Evolutionary conservation across 2,113 vertebrate genomes (phyloP), one percentile per base, ranked within the genome.

Genomic region (Dissostichus mawsoni): DNA sequence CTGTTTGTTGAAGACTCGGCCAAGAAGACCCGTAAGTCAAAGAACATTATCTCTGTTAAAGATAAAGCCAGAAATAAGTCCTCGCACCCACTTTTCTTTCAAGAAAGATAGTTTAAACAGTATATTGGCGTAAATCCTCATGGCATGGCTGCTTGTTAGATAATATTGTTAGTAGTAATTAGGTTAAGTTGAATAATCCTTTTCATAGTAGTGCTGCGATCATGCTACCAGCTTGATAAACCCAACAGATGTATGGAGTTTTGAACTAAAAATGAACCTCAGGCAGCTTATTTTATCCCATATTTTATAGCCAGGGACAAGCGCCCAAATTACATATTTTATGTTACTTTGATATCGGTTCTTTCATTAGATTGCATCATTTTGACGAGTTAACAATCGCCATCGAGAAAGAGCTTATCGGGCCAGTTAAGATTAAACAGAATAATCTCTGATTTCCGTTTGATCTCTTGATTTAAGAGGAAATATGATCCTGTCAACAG

Each of bases 1-100:
- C 96, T 99, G 48, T 99, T 99, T 89, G 95, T 99, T 0, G 98
- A 99, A 84, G 98, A 99, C 61, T 98, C 98, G 0, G 98, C 97
- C 0, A 96, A 97, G 84, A 99, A 99, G 90, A 99, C 98, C 4
- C 94, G 98, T 98, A 93, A 96, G 98, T 92, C 50, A 16, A 9
- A 36, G 36, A 57, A 47, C 2, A 14, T n/a, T 10, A 25, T 47
- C 36, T 53, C 11, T 16, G 48, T 41, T 25, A 36, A 48, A 66
- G 23, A 45, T 4, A 7, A 56, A 11, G 8, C 50, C 23, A 59
- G 10, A 36, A 36, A 59, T 5, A 33, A 25, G n/a, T 6, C 13
- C 1, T n/a, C 6, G 13, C 3, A 55, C 8, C 3, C 8, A 20
- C 1, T 25, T 11, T 29, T 11, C 29, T 4, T 36, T 7, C 36